Base-by-base conservation (phyloP, 1,140 invertebrate species). In the Philotrypesis tridentata region DNA sequence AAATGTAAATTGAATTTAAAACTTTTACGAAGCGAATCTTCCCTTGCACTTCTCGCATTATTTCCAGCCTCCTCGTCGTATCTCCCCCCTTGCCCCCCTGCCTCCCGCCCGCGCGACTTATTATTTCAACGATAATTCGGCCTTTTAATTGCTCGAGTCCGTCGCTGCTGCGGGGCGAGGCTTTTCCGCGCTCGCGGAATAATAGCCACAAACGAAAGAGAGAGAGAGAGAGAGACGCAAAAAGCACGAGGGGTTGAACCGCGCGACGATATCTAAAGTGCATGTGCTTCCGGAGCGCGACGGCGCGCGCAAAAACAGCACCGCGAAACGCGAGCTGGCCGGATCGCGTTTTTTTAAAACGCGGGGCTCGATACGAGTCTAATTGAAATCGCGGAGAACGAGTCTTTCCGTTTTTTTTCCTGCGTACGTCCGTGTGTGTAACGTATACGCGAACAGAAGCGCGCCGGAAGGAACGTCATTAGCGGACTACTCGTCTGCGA, bases 391-490 rank as follows among this genome's bases (percentile, higher is more conserved):
- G 31, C 21, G 21, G 60, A 61, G 65, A 63, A 21, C 27, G 40
- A 17, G 5, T 55, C 14, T 43, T 63, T 40, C 43, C 43, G n/a
- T 73, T 73, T 48, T 40, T 73, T n/a, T n/a, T n/a, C n/a, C n/a
- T n/a, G n/a, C n/a, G n/a, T n/a, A n/a, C n/a, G n/a, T n/a, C n/a
- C n/a, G n/a, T n/a, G n/a, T n/a, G n/a, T n/a, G n/a, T n/a, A n/a
- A n/a, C 70, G 33, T 27, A 31, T 11, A 60, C 25, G 33, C 3
- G 33, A 37, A 31, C 11, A 48, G 21, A 25, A 8, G 27, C n/a
- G 9, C 33, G 27, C 72, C 25, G 43, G 48, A 74, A 74, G 60
- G 48, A 74, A 74, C 61, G 61, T 77, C 61, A 77, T 77, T 77
- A 77, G 43, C 17, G 27, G 43, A 31, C 25, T 9, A n/a, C 1